Conservation (phyloP, 2,797 vertebrate species). For the Adelosebastes latens region DNA sequence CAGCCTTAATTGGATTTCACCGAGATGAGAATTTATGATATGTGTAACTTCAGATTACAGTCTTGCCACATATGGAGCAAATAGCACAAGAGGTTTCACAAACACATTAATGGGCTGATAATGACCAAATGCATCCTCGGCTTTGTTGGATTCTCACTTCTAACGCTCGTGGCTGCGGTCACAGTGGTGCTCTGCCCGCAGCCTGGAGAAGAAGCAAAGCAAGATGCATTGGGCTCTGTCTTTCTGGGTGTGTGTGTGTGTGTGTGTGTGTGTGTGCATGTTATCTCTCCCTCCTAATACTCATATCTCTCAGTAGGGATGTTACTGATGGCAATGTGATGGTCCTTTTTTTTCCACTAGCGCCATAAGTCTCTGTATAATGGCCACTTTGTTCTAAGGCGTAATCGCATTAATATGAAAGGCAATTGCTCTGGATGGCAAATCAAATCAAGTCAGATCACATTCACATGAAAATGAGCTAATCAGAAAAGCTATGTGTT, state of each 20-base stretch:
- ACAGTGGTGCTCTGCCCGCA: slow-evolving; percentile 21
- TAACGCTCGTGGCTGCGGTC: slow-evolving; percentile 43
- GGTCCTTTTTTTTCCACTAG: slow-evolving; percentile 60
- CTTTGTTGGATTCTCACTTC: slow-evolving; percentile 45
- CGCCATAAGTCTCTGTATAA: slow-evolving; percentile 78
- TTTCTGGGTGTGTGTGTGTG: slow-evolving; percentile 21
- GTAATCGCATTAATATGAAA: slow-evolving; percentile 82
- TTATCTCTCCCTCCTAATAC: slow-evolving; percentile 73
- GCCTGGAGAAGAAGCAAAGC: slow-evolving; percentile 22
- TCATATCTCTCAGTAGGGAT: slow-evolving; percentile 72
- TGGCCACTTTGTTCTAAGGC: slow-evolving; percentile 76
- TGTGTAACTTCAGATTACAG: slow-evolving; percentile 73
- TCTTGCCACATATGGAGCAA: slow-evolving; percentile 52
- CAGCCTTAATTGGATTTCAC: slow-evolving; percentile 67
- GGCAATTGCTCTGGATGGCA: slow-evolving; percentile 77
- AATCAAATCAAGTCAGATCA: slow-evolving; percentile 81
- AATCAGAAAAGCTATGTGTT: slow-evolving; percentile 73
- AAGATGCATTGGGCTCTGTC: slow-evolving; percentile 34
- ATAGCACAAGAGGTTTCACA: slow-evolving; percentile 68
- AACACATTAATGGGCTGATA: slow-evolving; percentile 72
- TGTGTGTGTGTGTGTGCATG: slow-evolving; percentile 30
- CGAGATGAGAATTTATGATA: slow-evolving; percentile 68
- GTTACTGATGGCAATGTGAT: slow-evolving; percentile 73
- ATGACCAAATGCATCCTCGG: slow-evolving; percentile 61
- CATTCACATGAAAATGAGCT: slow-evolving; percentile 79